These are phyloP conservation scores for Esox lucius DNA, from an alignment of 2,797 vertebrate genomes.

Conservation along the genomic window DNA sequence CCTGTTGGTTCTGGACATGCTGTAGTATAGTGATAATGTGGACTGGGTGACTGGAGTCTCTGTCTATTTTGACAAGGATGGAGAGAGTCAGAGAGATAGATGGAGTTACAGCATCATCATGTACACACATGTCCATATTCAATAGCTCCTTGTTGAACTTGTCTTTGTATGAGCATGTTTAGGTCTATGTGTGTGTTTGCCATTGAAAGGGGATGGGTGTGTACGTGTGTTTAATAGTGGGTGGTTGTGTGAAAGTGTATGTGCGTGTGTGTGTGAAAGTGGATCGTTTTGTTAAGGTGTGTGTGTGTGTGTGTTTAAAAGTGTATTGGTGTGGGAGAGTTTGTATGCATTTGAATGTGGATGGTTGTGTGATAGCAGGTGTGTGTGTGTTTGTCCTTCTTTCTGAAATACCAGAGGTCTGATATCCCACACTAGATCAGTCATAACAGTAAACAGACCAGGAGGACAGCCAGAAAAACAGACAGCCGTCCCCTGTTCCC, in stretches of 20 bases:
- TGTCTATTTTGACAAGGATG: too few species aligned
- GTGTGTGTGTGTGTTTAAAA: constrained; percentile 6
- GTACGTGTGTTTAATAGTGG: not conserved
- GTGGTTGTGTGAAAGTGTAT: not conserved
- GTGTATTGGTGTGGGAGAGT: not conserved
- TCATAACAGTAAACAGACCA: not conserved
- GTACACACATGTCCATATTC: constrained; percentile 40
- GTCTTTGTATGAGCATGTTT: not conserved
- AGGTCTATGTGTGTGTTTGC: not conserved
- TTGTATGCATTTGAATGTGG: not conserved
- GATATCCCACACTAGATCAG: not conserved
- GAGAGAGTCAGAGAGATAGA: not conserved
- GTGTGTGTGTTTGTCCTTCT: not conserved
- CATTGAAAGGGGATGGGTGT: not conserved
- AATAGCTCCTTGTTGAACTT: constrained; percentile 16
- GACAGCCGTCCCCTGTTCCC: not conserved
- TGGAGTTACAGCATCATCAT: constrained; percentile 14
- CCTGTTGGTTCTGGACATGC: too few species aligned
- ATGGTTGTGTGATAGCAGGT: not conserved
- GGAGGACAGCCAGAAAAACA: not conserved
- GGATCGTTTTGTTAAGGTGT: not conserved
- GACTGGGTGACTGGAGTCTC: not conserved
- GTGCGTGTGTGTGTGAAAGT: not conserved
- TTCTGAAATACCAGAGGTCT: not conserved
- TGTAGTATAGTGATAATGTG: too few species aligned